Conservation (phyloP, 2,888 invertebrate genomes). For the Tinea pellionella region DNA sequence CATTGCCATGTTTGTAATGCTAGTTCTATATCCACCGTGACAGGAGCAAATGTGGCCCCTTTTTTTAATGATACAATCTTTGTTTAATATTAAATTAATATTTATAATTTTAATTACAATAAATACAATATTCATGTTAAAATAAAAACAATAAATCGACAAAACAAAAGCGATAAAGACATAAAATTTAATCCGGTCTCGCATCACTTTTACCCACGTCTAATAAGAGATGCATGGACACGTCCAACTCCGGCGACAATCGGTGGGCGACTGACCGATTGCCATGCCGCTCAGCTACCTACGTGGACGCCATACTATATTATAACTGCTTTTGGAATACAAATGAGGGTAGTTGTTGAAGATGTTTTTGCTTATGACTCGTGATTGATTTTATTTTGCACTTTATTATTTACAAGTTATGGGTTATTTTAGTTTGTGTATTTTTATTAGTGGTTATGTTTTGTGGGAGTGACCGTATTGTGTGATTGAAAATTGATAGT, state of each 20-base stretch:
- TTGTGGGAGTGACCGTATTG: neutral
- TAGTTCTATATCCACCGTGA: no score
- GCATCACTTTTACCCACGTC: slow-evolving; percentile 14
- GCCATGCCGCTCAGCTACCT: slow-evolving; percentile 17
- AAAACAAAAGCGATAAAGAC: neutral
- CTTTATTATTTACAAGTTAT: neutral
- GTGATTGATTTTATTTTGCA: neutral
- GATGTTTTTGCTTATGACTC: slow-evolving; percentile 9
- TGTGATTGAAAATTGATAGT: slow-evolving; percentile 14
- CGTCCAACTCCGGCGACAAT: slow-evolving; percentile 24
- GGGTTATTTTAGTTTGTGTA: neutral
- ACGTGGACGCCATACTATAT: slow-evolving; percentile 36
- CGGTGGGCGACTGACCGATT: slow-evolving; percentile 41
- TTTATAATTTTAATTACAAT: neutral
- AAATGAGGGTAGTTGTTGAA: slow-evolving; percentile 12
- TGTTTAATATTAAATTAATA: no score
- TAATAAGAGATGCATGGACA: slow-evolving; percentile 24
- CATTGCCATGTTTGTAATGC: no score
- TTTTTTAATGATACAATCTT: no score
- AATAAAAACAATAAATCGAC: neutral
- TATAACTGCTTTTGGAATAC: slow-evolving; percentile 19
- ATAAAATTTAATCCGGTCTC: neutral
- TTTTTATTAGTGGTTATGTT: neutral
- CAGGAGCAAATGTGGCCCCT: no score
- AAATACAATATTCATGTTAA: neutral